Evolutionary conservation across 2,888 invertebrate species (phyloP).

Genomic region (Tridacna gigas): DNA sequence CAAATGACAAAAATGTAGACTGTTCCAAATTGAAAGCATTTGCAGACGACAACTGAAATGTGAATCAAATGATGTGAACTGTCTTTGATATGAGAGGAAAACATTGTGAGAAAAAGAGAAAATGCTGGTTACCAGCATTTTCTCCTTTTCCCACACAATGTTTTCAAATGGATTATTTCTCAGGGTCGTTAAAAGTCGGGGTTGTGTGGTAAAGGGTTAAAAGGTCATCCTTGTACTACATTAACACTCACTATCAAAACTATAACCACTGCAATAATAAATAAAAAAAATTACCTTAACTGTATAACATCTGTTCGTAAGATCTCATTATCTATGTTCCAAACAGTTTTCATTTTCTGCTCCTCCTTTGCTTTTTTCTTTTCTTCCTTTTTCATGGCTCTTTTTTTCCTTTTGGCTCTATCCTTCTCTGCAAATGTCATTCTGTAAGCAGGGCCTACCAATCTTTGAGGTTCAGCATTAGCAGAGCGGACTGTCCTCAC

Average conservation of each 20-base stretch:
- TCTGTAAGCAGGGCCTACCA: conserved; percentile 76
- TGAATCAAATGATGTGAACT: too few relatives aligned
- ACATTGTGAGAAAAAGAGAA: not conserved
- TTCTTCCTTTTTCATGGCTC: conserved; percentile 76
- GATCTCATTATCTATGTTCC: conserved; percentile 82
- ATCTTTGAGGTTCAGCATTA: conserved; percentile 44
- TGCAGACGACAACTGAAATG: too few relatives aligned
- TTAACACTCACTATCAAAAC: too few relatives aligned
- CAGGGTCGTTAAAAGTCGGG: too few relatives aligned
- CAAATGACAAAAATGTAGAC: too few relatives aligned
- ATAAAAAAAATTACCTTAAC: conserved; percentile 75
- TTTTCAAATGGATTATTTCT: too few relatives aligned
- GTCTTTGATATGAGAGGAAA: too few relatives aligned
- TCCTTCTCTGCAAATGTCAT: conserved; percentile 76
- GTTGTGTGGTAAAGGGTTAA: too few relatives aligned
- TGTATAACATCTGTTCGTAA: conserved; percentile 71
- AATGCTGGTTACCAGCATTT: not conserved
- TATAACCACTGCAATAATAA: too few relatives aligned
- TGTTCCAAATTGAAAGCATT: too few relatives aligned
- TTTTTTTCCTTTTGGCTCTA: conserved; percentile 67
- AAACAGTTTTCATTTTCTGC: conserved; percentile 74
- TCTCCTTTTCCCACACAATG: not conserved
- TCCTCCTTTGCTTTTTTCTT: conserved; percentile 77
- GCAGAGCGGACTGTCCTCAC: conserved; percentile 57
- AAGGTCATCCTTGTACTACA: too few relatives aligned